Evolutionary conservation across 2,888 invertebrate species (phyloP), one percentile per base, ranked within the genome.

Genomic region (Lasioglossum lativentre): DNA sequence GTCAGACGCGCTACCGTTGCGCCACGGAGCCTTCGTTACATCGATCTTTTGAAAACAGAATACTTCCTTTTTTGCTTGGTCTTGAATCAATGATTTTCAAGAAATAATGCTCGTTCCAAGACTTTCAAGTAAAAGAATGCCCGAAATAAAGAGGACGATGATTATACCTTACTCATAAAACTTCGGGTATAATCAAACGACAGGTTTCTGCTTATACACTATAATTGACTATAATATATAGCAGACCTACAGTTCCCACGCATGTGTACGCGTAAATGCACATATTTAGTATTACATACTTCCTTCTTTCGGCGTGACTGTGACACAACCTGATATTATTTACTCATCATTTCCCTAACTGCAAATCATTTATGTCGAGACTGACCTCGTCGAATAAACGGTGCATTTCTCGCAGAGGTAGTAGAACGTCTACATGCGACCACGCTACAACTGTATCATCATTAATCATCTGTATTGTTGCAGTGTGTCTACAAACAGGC

Each of bases 1-100:
- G 98, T 98, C 98, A 98, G 98, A 98, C 98, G 98, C 98, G 98
- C 98, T 98, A 98, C 98, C 98, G 97, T 98, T 98, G 98, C 98
- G 98, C 98, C 98, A 98, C 98, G 97, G 97, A 97, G 97, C 97
- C 97, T 91, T 85, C 2, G 66, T 45, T 68, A 12, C 40, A 30
- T 73, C n/a, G 42, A 16, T 19, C 12, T 0, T 38, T 45, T 38
- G 6, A 59, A n/a, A 45, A 42, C 1, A 1, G 6, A 34, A 68
- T 72, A 73, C 73, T 52, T 73, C 10, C 47, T 23, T 73, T 47
- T 47, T 73, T 34, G 30, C 6, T 3, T 2, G 42, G 42, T 30
- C 19, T 45, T 4, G 19, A 19, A 47, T 34, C 34, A 27, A 72
- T 34, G 10, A 47, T 47, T 73, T 47, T 12, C 34, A 12, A n/a